Conservation (phyloP, 2,888 invertebrate genomes). For the Bruchidius siliquastri region DNA sequence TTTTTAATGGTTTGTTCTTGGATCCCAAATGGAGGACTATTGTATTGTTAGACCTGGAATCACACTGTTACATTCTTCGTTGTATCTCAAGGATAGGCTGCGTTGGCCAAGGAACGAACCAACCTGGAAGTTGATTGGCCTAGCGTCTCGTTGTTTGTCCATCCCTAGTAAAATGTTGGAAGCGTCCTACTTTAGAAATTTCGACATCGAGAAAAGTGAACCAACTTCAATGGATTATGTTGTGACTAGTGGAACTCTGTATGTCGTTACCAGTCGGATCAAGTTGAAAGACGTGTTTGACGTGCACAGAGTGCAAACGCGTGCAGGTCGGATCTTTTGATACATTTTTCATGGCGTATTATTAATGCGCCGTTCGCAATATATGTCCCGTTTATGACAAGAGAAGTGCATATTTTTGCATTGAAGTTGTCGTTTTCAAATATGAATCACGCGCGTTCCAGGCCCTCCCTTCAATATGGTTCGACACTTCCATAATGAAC, state of each 20-base stretch:
- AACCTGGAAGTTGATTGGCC: too few species aligned
- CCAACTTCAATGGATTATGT: too few species aligned
- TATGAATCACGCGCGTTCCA: slow-evolving; percentile 46
- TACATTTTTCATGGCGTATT: slow-evolving; percentile 48
- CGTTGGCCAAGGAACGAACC: too few species aligned
- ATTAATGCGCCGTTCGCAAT: slow-evolving; percentile 46
- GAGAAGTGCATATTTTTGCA: slow-evolving; percentile 48
- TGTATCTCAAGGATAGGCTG: too few species aligned
- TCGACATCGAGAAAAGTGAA: too few species aligned
- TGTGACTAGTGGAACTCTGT: neutral
- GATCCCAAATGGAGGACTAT: too few species aligned
- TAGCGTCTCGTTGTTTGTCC: too few species aligned
- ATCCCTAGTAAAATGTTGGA: too few species aligned
- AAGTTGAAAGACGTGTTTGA: neutral
- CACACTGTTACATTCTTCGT: too few species aligned
- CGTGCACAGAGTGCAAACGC: neutral
- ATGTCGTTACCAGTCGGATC: neutral
- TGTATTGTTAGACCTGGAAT: too few species aligned
- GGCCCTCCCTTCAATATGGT: slow-evolving; percentile 36
- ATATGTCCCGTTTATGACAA: slow-evolving; percentile 47
- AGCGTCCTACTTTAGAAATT: too few species aligned
- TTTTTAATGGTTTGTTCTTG: too few species aligned
- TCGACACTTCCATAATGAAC: slow-evolving; percentile 49
- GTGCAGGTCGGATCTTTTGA: slow-evolving; percentile 35
- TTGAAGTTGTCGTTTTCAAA: slow-evolving; percentile 46